These are phyloP conservation scores for Pegoplata infirma DNA, from an alignment of 2,888 invertebrate species.

Conservation along the genomic window DNA sequence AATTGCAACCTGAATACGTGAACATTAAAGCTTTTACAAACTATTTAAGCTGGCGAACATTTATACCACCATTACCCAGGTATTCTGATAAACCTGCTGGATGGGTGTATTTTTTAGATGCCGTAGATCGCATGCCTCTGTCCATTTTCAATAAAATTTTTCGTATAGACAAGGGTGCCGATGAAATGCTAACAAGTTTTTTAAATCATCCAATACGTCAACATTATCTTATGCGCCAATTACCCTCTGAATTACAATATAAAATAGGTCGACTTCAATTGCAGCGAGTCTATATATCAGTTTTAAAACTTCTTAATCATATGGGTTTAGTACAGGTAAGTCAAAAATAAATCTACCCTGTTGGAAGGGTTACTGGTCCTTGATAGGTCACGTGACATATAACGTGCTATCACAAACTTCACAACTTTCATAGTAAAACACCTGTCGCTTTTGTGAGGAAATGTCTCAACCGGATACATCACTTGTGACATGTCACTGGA, in stretches of 20 bases:
- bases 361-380: too few species aligned
- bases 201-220: constrained; percentile 83
- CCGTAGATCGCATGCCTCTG: constrained; percentile 84
- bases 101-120: constrained; percentile 85
- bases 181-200: constrained; percentile 80
- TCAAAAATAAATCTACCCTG: too few species aligned
- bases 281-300: constrained; percentile 73
- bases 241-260: constrained; percentile 78
- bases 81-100: constrained; percentile 82
- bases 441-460: too few species aligned
- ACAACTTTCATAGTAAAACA: too few species aligned
- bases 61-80: constrained; percentile 83
- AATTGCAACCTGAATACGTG: constrained; percentile 78
- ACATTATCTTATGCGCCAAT: constrained; percentile 82
- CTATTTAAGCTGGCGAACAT: constrained; percentile 84
- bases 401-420: too few species aligned
- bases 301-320: constrained; percentile 81
- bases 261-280: constrained; percentile 70
- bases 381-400: too few species aligned
- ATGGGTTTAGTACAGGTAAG: constrained; percentile 84
- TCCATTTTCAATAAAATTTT: constrained; percentile 84
- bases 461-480: too few species aligned
- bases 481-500: too few species aligned
- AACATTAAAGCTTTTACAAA: constrained; percentile 74
- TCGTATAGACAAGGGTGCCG: constrained; percentile 80